A percentile compares a stretch with the other conserved stretches of the same genome.
These are phyloP conservation scores for Dendrolimus punctatus DNA, from an alignment of 1,140 invertebrate genomes.

Conservation along the genomic window DNA sequence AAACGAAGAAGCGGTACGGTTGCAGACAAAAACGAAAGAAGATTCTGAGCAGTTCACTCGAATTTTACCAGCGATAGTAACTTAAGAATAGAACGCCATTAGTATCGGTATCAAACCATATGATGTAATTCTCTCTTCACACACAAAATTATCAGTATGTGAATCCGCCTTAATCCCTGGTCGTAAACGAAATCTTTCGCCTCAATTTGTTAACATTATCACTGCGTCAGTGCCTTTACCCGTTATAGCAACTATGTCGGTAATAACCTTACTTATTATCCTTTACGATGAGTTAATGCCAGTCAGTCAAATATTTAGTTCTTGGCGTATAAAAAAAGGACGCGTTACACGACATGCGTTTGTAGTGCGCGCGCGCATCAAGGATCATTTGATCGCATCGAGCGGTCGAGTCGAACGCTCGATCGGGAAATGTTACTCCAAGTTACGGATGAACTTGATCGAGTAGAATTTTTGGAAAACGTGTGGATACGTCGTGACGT, in stretches of 20 bases:
- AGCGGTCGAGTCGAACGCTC: constrained; percentile 42
- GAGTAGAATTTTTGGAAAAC: constrained; percentile 11
- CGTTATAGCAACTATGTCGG: constrained; percentile 36
- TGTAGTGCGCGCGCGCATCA: constrained; percentile 52
- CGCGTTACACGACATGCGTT: constrained; percentile 29
- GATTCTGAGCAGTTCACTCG: too few species aligned
- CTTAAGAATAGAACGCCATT: constrained; percentile 12
- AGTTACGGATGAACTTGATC: constrained; percentile 6
- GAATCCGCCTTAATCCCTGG: constrained; percentile 60
- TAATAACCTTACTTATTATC: constrained; percentile 68
- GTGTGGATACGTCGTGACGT: constrained; percentile 11
- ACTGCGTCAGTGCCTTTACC: constrained; percentile 30
- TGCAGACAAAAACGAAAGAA: too few species aligned
- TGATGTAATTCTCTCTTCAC: constrained; percentile 48
- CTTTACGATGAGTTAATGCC: constrained; percentile 65
- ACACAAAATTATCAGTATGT: constrained; percentile 45
- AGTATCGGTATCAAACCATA: constrained; percentile 37
- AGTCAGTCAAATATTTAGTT: constrained; percentile 62
- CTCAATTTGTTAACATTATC: constrained; percentile 38
- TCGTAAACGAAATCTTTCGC: constrained; percentile 64
- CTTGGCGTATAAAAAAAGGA: constrained; percentile 67
- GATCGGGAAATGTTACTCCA: constrained; percentile 39
- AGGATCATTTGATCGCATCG: constrained; percentile 57
- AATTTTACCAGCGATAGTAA: too few species aligned
- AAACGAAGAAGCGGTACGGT: too few species aligned